Base-by-base conservation (phyloP, 2,113 vertebrate species). In the Hippoglossus stenolepis region DNA sequence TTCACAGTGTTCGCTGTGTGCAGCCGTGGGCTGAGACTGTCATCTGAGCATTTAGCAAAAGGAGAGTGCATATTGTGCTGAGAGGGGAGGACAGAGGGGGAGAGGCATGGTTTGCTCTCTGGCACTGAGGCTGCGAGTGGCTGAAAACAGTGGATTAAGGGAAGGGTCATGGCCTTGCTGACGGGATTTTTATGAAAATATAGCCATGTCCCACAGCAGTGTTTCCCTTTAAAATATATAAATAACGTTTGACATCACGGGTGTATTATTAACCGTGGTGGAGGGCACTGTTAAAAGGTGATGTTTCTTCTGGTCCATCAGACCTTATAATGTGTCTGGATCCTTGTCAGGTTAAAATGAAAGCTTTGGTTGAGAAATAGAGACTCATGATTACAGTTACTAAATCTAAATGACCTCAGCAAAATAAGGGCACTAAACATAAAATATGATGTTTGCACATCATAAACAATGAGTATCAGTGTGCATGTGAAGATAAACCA, bases 101-200 rank as follows among this genome's bases (percentile, higher is more conserved):
- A 6, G 20, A 57, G 20, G 59, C 43, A n/a, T 62, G 13, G 64
- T 69, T 78, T 86, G 57, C 80, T 80, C 70, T 82, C 53, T 62
- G 70, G 72, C 51, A 13, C 38, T 24, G 40, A 54, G 85, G 87
- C 87, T 77, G 81, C 65, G 49, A 89, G 82, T 75, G 83, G 89
- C 82, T 88, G 56, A 79, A 89, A 91, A 89, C 87, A 73, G 73
- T 85, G 85, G 84, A 91, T 92, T 90, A 91, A 90, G 40, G 28
- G 75, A 87, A 77, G 73, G 91, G 91, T 92, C 86, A 54, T n/a
- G 87, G 75, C 90, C 87, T 93, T 89, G 89, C 90, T 89, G 86
- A 87, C 43, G 83, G 90, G 85, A 90, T 84, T 90, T 87, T 81
- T 82, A 79, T 80, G 81, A 83, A 90, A 88, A 92, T 77, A 78